phyloP scores from a whole-genome alignment of 2,888 invertebrate genomes.

The Clistopyga incitator region DNA sequence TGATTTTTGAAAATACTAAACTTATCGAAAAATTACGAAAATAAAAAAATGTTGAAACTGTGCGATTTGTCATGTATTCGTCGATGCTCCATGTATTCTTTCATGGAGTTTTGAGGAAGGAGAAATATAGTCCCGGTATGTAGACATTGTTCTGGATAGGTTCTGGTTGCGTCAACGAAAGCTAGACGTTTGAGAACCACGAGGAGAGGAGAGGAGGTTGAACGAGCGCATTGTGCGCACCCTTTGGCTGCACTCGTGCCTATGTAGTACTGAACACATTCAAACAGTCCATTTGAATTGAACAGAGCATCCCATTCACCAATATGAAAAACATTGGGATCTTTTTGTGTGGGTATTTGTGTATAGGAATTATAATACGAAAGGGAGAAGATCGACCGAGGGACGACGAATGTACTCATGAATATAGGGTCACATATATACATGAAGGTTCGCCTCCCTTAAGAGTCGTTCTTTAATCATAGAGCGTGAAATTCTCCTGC shows the following conservation, averaged over 20 bases:
- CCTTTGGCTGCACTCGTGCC: conserved; percentile 69
- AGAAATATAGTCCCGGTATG: conserved; percentile 42
- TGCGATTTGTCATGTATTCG: too few species aligned
- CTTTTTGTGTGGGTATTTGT: conserved; percentile 1
- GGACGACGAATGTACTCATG: conserved; percentile 23
- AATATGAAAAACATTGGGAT: conserved; percentile 50
- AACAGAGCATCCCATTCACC: conserved; percentile 79
- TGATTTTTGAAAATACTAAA: too few species aligned
- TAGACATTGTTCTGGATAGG: conserved; percentile 61
- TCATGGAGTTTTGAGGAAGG: conserved; percentile 20
- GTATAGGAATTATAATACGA: conserved; percentile 43
- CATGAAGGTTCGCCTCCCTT: conserved; percentile 5
- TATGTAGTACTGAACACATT: conserved; percentile 31
- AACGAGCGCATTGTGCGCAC: conserved; percentile 79
- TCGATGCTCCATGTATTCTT: too few species aligned
- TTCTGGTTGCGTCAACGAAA: conserved; percentile 44
- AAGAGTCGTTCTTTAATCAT: not conserved
- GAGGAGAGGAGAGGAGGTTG: conserved; percentile 70
- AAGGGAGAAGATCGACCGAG: conserved; percentile 47
- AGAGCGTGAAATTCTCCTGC: not conserved
- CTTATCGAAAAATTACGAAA: too few species aligned
- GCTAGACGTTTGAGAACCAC: conserved; percentile 66
- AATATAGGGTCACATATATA: conserved; percentile 26
- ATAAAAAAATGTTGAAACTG: too few species aligned
- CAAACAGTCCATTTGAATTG: conserved; percentile 74